Evolutionary conservation across 2,113 vertebrate species (phyloP).

Genomic region (Cyprinodon variegatus): DNA sequence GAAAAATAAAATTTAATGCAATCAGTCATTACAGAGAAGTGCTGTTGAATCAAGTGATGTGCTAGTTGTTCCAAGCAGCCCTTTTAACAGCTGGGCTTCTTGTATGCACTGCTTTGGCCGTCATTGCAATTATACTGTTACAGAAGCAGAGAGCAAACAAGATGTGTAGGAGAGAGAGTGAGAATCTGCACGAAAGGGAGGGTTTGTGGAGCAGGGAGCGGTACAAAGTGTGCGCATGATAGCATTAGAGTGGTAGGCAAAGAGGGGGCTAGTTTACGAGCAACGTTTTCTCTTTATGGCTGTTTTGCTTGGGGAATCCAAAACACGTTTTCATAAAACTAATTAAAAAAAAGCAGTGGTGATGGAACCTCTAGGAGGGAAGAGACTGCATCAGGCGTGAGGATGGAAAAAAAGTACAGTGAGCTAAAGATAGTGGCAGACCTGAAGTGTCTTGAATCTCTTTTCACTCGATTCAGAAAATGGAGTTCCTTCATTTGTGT

Average conservation of each 20-base stretch:
- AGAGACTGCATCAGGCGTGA: slow-evolving; percentile 20
- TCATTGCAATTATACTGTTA: slow-evolving; percentile 64
- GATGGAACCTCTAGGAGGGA: slow-evolving; percentile 20
- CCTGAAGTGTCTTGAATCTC: slow-evolving; percentile 24
- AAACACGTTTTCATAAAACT: slow-evolving; percentile 56
- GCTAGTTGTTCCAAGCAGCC: slow-evolving; percentile 32
- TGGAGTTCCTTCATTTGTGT: slow-evolving; percentile 49
- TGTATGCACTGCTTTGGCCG: slow-evolving; percentile 45
- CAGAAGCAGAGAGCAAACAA: slow-evolving; percentile 52
- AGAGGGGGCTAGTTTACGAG: slow-evolving; percentile 50
- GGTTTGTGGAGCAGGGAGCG: slow-evolving; percentile 61
- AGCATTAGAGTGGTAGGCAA: slow-evolving; percentile 52
- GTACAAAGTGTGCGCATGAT: slow-evolving; percentile 68
- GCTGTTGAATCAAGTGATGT: slow-evolving; percentile 38
- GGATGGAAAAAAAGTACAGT: slow-evolving; percentile 43
- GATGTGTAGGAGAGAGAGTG: slow-evolving; percentile 46
- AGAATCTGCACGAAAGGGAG: slow-evolving; percentile 59
- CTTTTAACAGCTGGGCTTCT: slow-evolving; percentile 63
- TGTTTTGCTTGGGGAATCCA: slow-evolving; percentile 58
- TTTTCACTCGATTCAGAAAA: slow-evolving; percentile 41
- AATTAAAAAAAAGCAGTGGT: slow-evolving; percentile 31
- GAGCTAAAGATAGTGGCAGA: slow-evolving; percentile 35
- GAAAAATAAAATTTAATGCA: slow-evolving; percentile 8
- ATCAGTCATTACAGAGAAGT: slow-evolving; percentile 11
- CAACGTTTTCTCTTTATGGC: slow-evolving; percentile 49